Conservation (phyloP, 2,113 vertebrate species). For the Poeciliopsis prolifica region DNA sequence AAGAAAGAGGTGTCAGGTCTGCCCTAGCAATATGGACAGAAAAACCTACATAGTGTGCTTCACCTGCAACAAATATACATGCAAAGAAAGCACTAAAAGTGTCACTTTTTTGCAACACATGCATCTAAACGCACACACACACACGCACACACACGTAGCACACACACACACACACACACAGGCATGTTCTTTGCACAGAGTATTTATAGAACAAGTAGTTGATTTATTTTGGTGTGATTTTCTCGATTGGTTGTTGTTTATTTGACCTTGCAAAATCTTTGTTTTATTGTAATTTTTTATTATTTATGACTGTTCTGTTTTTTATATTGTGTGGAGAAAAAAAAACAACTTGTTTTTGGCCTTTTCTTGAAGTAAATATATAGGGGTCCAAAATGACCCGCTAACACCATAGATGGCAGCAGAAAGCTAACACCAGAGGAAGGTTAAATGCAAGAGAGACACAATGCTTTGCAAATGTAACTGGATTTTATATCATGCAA, state of each 20-base stretch:
- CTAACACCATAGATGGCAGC: no score
- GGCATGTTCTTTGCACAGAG: conserved; percentile 4
- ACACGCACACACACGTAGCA: background rate
- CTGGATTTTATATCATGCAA: no score
- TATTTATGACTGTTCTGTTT: no score
- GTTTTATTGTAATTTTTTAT: no score
- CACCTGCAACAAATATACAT: background rate
- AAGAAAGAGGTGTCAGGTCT: background rate
- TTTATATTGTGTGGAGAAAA: no score
- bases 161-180: background rate
- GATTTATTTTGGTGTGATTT: conserved; percentile 1
- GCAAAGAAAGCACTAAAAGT: background rate
- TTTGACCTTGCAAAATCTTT: conserved; percentile 5
- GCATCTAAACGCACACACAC: background rate
- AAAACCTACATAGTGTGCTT: background rate
- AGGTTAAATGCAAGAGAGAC: no score
- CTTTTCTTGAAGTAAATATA: no score
- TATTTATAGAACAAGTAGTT: conserved; percentile 6
- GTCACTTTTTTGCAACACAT: background rate
- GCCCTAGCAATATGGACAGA: conserved; percentile 1
- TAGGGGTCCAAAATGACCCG: no score
- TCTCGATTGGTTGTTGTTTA: background rate
- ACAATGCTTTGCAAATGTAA: no score
- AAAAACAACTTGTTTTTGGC: no score
- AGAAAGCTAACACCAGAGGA: no score